Conservation (phyloP, 2,113 vertebrate species). For the Etheostoma cragini region DNA sequence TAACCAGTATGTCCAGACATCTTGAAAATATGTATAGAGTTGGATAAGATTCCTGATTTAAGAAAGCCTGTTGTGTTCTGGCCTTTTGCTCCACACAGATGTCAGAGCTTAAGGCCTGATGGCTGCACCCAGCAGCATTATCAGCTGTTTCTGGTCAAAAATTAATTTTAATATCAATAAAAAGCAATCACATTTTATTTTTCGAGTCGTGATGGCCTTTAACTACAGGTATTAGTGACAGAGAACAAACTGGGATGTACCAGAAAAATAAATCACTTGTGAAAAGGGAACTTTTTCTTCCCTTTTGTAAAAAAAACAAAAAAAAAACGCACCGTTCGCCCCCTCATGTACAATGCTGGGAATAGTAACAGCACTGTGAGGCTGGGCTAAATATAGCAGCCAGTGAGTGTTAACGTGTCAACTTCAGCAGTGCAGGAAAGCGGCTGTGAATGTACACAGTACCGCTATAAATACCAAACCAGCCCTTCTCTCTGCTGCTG, state of each 20-base stretch:
- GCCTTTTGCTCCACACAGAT: neutral
- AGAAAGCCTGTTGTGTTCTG: neutral
- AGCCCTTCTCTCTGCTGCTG: neutral
- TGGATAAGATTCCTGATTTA: neutral
- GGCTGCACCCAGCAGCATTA: neutral
- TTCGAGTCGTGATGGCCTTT: slow-evolving; percentile 33
- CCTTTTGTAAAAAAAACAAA: slow-evolving; percentile 22
- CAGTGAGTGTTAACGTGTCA: slow-evolving; percentile 86
- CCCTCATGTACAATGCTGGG: slow-evolving; percentile 84
- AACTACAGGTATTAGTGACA: slow-evolving; percentile 20
- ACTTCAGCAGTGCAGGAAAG: slow-evolving; percentile 75
- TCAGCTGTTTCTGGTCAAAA: neutral
- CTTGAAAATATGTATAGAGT: neutral
- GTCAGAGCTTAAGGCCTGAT: neutral
- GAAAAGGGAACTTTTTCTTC: slow-evolving; percentile 73
- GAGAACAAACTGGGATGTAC: slow-evolving; percentile 25
- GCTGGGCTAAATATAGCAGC: slow-evolving; percentile 86
- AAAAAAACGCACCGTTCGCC: slow-evolving; percentile 64
- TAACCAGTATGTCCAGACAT: neutral
- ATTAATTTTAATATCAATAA: neutral
- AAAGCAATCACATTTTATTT: neutral
- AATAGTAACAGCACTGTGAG: slow-evolving; percentile 87
- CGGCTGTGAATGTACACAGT: slow-evolving; percentile 68
- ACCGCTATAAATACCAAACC: slow-evolving; percentile 59
- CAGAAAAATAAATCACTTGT: slow-evolving; percentile 57